Conservation (phyloP, 1,140 invertebrate species). For the Samia ricini region DNA sequence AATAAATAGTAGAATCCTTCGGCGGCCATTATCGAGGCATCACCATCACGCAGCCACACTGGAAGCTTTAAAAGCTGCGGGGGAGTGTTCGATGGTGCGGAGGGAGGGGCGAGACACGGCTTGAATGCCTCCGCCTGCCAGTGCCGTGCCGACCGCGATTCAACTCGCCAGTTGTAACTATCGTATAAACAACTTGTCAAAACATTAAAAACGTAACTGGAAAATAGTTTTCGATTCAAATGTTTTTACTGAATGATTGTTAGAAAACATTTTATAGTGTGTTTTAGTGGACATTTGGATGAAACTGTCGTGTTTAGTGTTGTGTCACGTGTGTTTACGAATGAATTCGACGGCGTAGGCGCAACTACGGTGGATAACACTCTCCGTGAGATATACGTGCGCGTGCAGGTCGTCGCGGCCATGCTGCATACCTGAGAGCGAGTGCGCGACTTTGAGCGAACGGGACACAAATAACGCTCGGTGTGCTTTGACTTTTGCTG, state of each 20-base stretch:
- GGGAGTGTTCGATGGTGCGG: constrained; percentile 33
- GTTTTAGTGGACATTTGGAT: constrained; percentile 20
- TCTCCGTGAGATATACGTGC: constrained; percentile 74
- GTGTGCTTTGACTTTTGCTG: constrained; percentile 48
- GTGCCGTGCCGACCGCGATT: constrained; percentile 61
- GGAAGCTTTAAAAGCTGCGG: constrained; percentile 62
- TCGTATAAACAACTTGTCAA: constrained; percentile 28
- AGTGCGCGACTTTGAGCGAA: constrained; percentile 67
- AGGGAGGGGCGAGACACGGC: constrained; percentile 59
- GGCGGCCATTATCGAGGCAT: constrained; percentile 70
- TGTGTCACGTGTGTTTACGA: constrained; percentile 74
- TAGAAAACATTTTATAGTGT: constrained; percentile 20
- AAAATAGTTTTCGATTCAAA: constrained; percentile 41
- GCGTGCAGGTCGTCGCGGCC: constrained; percentile 70
- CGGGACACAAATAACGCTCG: constrained; percentile 64
- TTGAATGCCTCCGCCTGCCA: constrained; percentile 68
- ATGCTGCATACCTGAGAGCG: constrained; percentile 74
- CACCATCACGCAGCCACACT: constrained; percentile 65
- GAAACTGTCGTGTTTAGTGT: constrained; percentile 52
- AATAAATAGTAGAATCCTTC: constrained; percentile 73
- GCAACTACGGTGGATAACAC: constrained; percentile 62
- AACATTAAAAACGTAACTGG: constrained; percentile 55
- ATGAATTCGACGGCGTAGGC: constrained; percentile 73
- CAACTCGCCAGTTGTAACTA: constrained; percentile 48
- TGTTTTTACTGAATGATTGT: constrained; percentile 23